Conservation (phyloP, 2,113 vertebrate species). For the Elgaria multicarinata region DNA sequence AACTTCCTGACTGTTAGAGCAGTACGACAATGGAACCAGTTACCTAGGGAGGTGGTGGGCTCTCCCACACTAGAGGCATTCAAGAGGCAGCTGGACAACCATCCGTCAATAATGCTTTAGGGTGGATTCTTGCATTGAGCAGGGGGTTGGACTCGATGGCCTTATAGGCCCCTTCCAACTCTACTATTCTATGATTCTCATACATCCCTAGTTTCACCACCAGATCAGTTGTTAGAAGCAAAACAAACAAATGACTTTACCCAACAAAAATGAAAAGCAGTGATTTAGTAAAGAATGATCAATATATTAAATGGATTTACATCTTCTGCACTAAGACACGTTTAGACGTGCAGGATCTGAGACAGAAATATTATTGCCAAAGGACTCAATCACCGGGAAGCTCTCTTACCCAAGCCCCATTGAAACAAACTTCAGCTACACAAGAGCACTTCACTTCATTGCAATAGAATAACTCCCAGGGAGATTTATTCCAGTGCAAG, state of each 20-base stretch:
- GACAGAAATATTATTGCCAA: background rate
- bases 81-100: too few relatives aligned
- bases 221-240: background rate
- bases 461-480: background rate
- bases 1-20: too few relatives aligned
- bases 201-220: background rate
- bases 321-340: background rate
- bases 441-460: background rate
- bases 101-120: too few relatives aligned
- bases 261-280: background rate
- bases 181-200: too few relatives aligned
- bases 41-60: too few relatives aligned
- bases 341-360: background rate
- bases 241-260: too few relatives aligned
- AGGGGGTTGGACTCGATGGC: too few relatives aligned
- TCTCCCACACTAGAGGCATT: too few relatives aligned
- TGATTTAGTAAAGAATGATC: background rate
- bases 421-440: background rate
- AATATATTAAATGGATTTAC: background rate
- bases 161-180: too few relatives aligned
- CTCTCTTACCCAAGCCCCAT: background rate
- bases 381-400: background rate
- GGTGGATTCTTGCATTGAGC: too few relatives aligned
- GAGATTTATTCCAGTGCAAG: background rate
- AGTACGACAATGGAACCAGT: too few relatives aligned